These are phyloP conservation scores for Agriopis aurantiaria DNA, from an alignment of 2,888 invertebrate genomes.

Conservation along the genomic window DNA sequence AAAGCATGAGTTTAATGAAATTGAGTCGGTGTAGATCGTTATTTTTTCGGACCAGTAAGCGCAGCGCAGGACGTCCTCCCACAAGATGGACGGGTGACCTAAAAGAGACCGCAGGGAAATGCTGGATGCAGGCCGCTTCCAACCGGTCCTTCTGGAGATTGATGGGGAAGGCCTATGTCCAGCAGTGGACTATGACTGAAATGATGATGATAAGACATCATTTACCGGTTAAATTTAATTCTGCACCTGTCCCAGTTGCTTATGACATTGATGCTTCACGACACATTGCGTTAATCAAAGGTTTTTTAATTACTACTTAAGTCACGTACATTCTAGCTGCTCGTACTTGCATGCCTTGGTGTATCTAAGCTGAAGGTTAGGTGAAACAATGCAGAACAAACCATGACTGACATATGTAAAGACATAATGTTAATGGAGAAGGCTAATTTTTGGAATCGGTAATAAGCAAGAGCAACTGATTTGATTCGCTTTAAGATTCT, in stretches of 20 bases:
- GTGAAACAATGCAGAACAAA: conserved; percentile 21
- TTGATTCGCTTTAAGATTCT: not conserved
- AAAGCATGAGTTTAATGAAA: no score
- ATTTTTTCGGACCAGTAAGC: no score
- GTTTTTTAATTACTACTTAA: conserved; percentile 37
- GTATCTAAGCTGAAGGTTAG: conserved; percentile 18
- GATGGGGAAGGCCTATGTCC: no score
- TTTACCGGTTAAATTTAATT: conserved; percentile 24
- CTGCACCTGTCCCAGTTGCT: conserved; percentile 33
- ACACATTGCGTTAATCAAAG: conserved; percentile 32
- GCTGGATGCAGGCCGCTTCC: no score
- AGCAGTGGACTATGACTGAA: no score
- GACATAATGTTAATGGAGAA: conserved; percentile 1
- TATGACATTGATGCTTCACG: conserved; percentile 37
- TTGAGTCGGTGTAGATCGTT: no score
- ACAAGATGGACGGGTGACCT: no score
- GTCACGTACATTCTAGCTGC: conserved; percentile 33
- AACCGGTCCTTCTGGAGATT: no score
- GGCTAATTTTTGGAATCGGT: not conserved
- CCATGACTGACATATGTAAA: conserved; percentile 10
- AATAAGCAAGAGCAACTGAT: not conserved
- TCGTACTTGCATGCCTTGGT: conserved; percentile 9
- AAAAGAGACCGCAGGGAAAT: no score
- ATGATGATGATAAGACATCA: not conserved
- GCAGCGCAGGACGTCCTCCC: no score